A percentile compares a stretch with the other conserved stretches of the same genome.
Evolutionary conservation across 2,113 vertebrate genomes (phyloP).

Genomic region (Pyrgilauda ruficollis): DNA sequence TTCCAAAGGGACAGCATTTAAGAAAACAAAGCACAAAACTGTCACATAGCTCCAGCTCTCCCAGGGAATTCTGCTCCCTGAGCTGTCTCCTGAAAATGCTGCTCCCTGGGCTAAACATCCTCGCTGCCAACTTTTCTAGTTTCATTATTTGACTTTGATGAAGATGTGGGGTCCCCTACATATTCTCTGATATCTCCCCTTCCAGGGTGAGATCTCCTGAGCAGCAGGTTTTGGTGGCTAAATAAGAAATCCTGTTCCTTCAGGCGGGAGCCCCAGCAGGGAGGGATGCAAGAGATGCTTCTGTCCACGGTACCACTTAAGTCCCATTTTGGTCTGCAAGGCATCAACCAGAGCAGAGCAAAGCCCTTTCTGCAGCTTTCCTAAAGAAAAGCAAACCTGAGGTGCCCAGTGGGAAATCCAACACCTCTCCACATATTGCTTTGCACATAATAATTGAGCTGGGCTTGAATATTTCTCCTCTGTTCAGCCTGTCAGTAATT

Average conservation of each 20-base stretch:
- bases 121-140: not conserved
- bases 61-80: not conserved
- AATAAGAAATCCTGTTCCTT: not conserved
- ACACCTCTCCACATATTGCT: not conserved
- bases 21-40: not conserved
- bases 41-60: not conserved
- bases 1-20: not conserved
- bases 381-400: not conserved
- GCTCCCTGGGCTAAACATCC: not conserved
- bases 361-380: not conserved
- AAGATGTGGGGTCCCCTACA: not conserved
- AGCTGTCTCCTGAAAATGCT: not conserved
- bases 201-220: not conserved
- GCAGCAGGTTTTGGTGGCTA: not conserved
- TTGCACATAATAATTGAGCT: not conserved
- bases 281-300: not conserved
- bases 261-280: not conserved
- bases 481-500: not conserved
- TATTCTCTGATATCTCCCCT: not conserved
- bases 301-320: not conserved
- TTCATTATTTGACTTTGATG: not conserved
- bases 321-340: not conserved
- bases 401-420: not conserved
- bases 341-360: not conserved
- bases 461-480: not conserved